Base-by-base conservation (phyloP, 2,888 invertebrate genomes). In the Eledona agricola region DNA sequence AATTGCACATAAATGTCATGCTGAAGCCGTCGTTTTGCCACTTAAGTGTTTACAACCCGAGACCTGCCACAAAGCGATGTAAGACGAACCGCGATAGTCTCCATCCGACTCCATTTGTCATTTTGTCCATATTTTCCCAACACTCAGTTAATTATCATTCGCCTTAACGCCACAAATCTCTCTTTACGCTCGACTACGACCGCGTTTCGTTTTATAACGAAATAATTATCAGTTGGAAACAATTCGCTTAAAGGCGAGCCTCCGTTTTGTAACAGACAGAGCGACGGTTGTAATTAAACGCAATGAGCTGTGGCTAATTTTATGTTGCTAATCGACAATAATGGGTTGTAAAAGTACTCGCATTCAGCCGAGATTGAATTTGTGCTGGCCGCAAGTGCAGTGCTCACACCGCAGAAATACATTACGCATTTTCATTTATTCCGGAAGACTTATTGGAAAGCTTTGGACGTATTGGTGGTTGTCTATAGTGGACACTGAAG, bases 201-300 rank as follows among this genome's bases (percentile, higher is more conserved):
- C n/a, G 9, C 3, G n/a, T 22, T 22, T 3, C 22, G 9, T 22
- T 40, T 40, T 40, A 28, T 42, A 42, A 42, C 29, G 31, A 28
- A 45, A 45, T 46, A 55, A 55, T 58, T 58, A 45, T 55, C 43
- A 51, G 55, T 55, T 54, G 40, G 34, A 25, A 35, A 38, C 51
- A 47, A 57, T 57, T 60, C 47, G 59, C 60, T 59, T 50, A 54
- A 40, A 61, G 59, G 59, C 49, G 43, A 51, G 45, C 56, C 59
- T 58, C 55, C 55, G 50, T 57, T 60, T 58, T 47, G 53, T 55
- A 61, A 63, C 55, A 58, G 59, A 58, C 56, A 52, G 60, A 52
- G 57, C 58, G 58, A 62, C 55, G 57, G 53, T 51, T 53, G 60
- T 58, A 62, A 63, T 63, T 63, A 63, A 63, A 62, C 51, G 34